Evolutionary conservation across 2,888 invertebrate species (phyloP), one percentile per base, ranked within the genome.

Genomic region (Dicycla oo): DNA sequence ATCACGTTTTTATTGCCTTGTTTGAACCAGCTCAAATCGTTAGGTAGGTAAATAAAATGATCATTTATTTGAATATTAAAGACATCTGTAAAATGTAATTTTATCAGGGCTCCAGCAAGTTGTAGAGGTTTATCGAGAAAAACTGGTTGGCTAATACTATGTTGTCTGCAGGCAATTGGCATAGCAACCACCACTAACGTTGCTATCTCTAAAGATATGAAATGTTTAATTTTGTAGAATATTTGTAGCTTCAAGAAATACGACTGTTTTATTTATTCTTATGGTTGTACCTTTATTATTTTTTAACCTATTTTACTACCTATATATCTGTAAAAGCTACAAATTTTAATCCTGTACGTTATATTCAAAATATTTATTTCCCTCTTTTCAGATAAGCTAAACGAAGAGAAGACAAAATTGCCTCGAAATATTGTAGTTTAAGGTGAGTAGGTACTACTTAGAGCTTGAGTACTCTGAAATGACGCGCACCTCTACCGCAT

Each of bases 331-430:
- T 30, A 23, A n/a, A 40, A n/a, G 11, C 6, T 20, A 51, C 26
- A 23, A 38, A 58, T 20, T 38, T n/a, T n/a, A n/a, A n/a, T n/a
- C n/a, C 18, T 18, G 7, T 15, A 10, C 13, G 10, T 38, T 71
- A 11, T 60, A 23, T 18, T 54, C 4, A 54, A 30, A 53, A 61
- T 15, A 23, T 6, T 3, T 45, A 1, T 69, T 71, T 77, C 57
- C 70, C 62, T 79, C 40, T 79, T 88, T 88, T n/a, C 89, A 89
- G 90, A 84, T 86, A 78, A 79, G 73, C 76, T 82, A 69, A 68
- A 73, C 69, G 84, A 78, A 81, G 72, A 74, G 60, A 63, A 76
- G 51, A 49, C 70, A 82, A 73, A 74, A 81, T 83, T 86, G 88
- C 87, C 86, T 86, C 86, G 84, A 83, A 85, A 82, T 72, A 74